phyloP scores from a whole-genome alignment of 2,797 vertebrate species.

The Garrulus glandarius region DNA sequence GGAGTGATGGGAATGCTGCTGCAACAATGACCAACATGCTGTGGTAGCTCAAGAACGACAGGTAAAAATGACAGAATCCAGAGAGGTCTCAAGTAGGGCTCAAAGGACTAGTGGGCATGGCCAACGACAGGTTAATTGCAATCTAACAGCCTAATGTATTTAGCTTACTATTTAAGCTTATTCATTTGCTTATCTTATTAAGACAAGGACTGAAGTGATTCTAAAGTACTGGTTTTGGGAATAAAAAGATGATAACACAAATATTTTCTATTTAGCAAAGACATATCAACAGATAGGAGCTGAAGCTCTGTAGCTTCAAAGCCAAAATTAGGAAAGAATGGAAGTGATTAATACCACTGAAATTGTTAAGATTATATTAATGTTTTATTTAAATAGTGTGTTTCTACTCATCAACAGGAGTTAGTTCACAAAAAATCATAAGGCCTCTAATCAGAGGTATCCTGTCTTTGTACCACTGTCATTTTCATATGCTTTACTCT shows the following conservation, averaged over 20 bases:
- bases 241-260: not conserved
- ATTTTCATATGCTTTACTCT: not conserved
- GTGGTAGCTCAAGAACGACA: accelerated
- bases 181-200: constrained; percentile 4
- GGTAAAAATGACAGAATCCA: not conserved
- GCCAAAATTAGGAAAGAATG: not conserved
- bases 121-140: not conserved
- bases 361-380: not conserved
- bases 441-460: not conserved
- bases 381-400: not conserved
- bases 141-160: not conserved
- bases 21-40: accelerated
- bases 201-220: not conserved
- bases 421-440: not conserved
- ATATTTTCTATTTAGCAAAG: not conserved
- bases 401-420: not conserved
- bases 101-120: not conserved
- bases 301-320: not conserved
- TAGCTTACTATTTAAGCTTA: not conserved
- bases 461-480: not conserved
- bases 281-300: not conserved
- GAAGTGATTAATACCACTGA: not conserved
- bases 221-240: not conserved
- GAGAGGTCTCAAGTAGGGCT: not conserved
- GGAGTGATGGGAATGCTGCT: not conserved